phyloP scores from a whole-genome alignment of 2,797 vertebrate genomes.

The Malurus splendens region DNA sequence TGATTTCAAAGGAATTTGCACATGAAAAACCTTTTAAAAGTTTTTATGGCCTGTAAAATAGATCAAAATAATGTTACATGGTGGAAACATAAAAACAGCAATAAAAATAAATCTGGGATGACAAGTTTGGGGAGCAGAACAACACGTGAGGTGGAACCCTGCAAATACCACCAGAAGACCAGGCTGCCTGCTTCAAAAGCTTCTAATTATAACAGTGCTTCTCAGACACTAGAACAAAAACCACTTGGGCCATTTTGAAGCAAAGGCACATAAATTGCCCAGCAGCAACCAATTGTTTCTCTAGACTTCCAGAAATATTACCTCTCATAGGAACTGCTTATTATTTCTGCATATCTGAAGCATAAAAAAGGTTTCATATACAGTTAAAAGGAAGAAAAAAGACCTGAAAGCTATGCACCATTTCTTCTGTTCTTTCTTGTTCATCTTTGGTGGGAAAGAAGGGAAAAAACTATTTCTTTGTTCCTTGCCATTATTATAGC shows the following conservation, averaged over 20 bases:
- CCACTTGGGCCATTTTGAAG: background rate
- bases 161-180: background rate
- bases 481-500: background rate
- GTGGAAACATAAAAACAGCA: constrained; percentile 19
- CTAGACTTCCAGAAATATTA: constrained; percentile 9
- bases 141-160: background rate
- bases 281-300: background rate
- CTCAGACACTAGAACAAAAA: background rate
- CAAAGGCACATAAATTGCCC: constrained; percentile 14
- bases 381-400: background rate
- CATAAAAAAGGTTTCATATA: background rate
- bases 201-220: background rate
- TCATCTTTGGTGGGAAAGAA: background rate
- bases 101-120: constrained; percentile 19
- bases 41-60: constrained; percentile 25
- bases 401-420: background rate
- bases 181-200: background rate
- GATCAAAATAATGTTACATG: constrained; percentile 32
- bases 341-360: constrained; percentile 21
- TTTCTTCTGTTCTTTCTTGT: background rate
- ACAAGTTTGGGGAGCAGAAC: background rate
- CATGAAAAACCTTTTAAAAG: background rate
- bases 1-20: constrained; percentile 10
- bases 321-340: background rate
- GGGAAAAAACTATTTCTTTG: background rate